These are phyloP conservation scores for Cryptus viduatorius DNA, from an alignment of 2,888 invertebrate species.

Conservation along the genomic window DNA sequence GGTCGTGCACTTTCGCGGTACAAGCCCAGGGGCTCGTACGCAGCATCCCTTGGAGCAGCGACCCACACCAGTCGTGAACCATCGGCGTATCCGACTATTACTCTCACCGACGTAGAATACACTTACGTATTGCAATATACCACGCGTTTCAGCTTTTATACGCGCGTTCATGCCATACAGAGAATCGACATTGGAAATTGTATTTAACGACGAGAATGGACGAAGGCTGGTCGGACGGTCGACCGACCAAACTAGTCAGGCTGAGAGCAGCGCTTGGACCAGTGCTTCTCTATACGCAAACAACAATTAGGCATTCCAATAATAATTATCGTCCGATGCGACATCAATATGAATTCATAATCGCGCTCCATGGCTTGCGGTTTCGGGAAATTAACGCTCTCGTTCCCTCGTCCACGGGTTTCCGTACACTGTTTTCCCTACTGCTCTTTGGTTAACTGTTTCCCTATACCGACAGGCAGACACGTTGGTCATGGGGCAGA, in stretches of 20 bases:
- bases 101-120: conserved; percentile 29
- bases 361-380: conserved; percentile 62
- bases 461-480: neutral
- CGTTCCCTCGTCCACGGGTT: neutral
- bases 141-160: conserved; percentile 51
- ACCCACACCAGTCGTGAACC: neutral
- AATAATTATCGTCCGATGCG: conserved; percentile 77
- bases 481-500: conserved; percentile 22
- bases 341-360: conserved; percentile 77
- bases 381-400: conserved; percentile 70
- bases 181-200: conserved; percentile 74
- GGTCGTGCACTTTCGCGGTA: conserved; percentile 35
- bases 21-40: conserved; percentile 16
- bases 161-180: conserved; percentile 1
- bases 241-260: conserved; percentile 5
- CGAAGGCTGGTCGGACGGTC: conserved; percentile 35
- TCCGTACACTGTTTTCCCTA: neutral
- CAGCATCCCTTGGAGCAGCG: conserved; percentile 29
- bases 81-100: neutral
- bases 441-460: conserved; percentile 11
- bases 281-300: conserved; percentile 68
- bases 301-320: conserved; percentile 78
- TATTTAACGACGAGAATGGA: conserved; percentile 71
- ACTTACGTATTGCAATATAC: conserved; percentile 62
- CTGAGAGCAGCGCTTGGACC: conserved; percentile 3